Percentiles rank a stretch among this genome's conserved stretches.
phyloP scores from a whole-genome alignment of 30 jellyfish, hydroid and myxozoan species.

The Cassiopea andromeda region DNA sequence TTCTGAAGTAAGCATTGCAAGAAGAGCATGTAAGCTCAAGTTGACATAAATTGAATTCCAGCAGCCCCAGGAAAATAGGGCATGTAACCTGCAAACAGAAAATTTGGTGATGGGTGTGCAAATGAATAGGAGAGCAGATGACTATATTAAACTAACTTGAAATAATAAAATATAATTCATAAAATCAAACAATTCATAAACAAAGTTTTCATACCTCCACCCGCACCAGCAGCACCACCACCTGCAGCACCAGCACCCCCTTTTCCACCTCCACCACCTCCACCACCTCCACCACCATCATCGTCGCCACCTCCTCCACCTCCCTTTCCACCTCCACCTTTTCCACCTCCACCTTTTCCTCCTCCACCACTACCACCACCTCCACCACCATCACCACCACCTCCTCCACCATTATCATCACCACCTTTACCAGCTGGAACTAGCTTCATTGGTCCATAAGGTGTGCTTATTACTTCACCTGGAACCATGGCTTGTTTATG shows the following conservation, averaged over 20 bases:
- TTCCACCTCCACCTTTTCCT: conserved; percentile 59
- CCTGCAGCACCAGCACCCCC: conserved; percentile 57
- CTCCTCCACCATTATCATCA: conserved; percentile 81
- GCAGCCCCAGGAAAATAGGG: no score
- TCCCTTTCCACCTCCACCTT: conserved; percentile 67
- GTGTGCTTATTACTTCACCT: conserved; percentile 89
- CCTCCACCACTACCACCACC: conserved; percentile 81
- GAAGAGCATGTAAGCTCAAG: no score
- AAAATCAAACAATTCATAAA: not conserved
- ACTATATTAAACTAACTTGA: no score
- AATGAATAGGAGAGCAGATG: no score
- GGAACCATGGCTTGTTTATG: conserved; percentile 83
- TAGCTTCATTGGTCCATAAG: conserved; percentile 94
- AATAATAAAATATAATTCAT: not conserved
- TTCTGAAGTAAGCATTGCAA: no score
- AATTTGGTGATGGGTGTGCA: no score
- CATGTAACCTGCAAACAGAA: no score
- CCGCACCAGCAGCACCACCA: conserved; percentile 37
- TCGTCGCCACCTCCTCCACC: conserved; percentile 73
- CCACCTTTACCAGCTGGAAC: conserved; percentile 96
- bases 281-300: conserved; percentile 80
- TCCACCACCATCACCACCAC: conserved; percentile 79
- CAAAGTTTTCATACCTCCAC: conserved; percentile 2
- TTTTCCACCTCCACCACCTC: conserved; percentile 70
- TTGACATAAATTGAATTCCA: no score